Conservation (phyloP, 2,797 vertebrate genomes). For the Acrossocheilus fasciatus region DNA sequence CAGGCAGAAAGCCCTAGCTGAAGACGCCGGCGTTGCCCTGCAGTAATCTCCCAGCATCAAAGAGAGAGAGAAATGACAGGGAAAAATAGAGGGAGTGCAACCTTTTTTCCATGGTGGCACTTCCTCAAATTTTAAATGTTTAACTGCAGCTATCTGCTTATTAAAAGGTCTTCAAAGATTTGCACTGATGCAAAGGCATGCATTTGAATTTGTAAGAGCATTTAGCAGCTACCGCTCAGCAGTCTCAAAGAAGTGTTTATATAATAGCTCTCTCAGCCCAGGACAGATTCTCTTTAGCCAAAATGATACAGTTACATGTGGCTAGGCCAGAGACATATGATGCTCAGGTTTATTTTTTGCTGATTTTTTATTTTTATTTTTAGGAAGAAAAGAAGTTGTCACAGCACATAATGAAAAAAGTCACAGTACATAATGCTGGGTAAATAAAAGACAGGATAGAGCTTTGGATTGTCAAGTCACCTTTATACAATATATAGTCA, state of each 20-base stretch:
- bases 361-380: not conserved
- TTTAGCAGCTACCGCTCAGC: slow-evolving; percentile 81
- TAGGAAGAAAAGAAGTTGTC: not conserved
- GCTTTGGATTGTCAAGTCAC: not conserved
- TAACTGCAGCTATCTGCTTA: slow-evolving; percentile 87
- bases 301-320: not conserved
- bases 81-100: slow-evolving; percentile 18
- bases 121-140: slow-evolving; percentile 83
- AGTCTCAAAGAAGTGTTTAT: slow-evolving; percentile 63
- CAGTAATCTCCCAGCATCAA: slow-evolving; percentile 88
- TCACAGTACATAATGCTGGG: not conserved
- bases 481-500: not conserved
- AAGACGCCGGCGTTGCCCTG: slow-evolving; percentile 70
- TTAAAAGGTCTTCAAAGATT: slow-evolving; percentile 89
- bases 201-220: slow-evolving; percentile 92
- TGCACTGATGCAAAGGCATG: slow-evolving; percentile 90
- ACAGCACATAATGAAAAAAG: not conserved
- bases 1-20: slow-evolving; percentile 47
- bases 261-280: slow-evolving; percentile 64
- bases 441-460: not conserved
- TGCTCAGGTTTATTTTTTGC: slow-evolving; percentile 13
- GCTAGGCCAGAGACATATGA: not conserved
- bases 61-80: slow-evolving; percentile 60
- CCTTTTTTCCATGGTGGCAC: slow-evolving; percentile 70
- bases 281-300: not conserved